Base-by-base conservation (phyloP, 2,888 invertebrate genomes). In the Argyra leucocephala region DNA sequence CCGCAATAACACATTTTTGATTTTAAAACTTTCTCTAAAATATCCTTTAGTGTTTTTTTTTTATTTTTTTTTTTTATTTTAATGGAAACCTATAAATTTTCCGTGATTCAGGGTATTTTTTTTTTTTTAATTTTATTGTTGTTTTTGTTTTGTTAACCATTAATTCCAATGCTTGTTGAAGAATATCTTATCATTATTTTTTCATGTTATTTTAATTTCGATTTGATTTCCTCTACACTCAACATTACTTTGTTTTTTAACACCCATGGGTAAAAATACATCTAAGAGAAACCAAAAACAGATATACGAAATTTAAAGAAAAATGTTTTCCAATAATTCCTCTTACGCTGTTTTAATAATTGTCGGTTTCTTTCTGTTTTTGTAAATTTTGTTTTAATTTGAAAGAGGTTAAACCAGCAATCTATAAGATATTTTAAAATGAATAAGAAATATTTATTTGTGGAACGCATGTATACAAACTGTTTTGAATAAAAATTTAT, bases 1-100 rank as follows among this genome's bases (percentile, higher is more conserved):
- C 18, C 12, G 6, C 15, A 48, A 15, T 48, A 48, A 48, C 48
- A 48, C n/a, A 48, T 12, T 48, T 48, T 48, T 48, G 48, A 48
- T 48, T 48, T 48, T 48, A 48, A 48, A 48, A 48, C 48, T 48
- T 48, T 48, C 48, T 18, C 48, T 18, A 48, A 31, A 48, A 48
- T 48, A 48, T 48, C n/a, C 48, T 48, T 48, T 48, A 18, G 31
- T 48, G 18, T 15, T 37, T 12, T 37, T 4, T 26, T 4, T 37
- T 37, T 37, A 18, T 48, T 48, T 48, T 48, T 48, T 48, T 48
- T 6, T 31, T 10, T 31, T 31, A 31, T 48, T 48, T 18, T 48
- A 48, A 48, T 48, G 48, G 48, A 48, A 48, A 48, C 48, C 48
- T 15, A 48, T 48, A 48, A 48, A 48, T 48, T 48, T 48, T 15